Evolutionary conservation across 2,113 vertebrate genomes (phyloP).

Genomic region (Aegotheles bennettii): DNA sequence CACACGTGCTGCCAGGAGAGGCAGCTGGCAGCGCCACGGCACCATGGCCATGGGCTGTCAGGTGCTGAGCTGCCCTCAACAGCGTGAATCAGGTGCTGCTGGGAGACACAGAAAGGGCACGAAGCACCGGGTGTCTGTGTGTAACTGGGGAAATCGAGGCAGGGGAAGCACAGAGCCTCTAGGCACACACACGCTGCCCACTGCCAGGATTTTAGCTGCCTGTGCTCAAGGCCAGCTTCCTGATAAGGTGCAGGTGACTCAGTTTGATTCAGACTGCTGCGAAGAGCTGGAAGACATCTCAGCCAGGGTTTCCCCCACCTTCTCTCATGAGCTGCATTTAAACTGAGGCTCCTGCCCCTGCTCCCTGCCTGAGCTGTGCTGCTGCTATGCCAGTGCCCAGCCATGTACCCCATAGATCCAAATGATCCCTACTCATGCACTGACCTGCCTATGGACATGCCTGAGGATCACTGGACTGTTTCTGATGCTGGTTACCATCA

Average conservation of each 20-base stretch:
- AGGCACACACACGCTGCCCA: fast-evolving
- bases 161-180: not conserved
- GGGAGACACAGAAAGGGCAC: not conserved
- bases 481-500: not conserved
- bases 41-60: not conserved
- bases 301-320: not conserved
- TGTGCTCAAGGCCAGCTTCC: not conserved
- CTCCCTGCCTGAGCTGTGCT: not conserved
- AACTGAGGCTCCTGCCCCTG: not conserved
- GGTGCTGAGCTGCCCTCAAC: not conserved
- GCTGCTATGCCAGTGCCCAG: not conserved
- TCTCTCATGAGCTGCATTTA: not conserved
- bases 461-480: not conserved
- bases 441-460: not conserved
- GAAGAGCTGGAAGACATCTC: not conserved
- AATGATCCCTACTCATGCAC: not conserved
- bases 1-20: not conserved
- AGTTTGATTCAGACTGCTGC: not conserved
- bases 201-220: not conserved
- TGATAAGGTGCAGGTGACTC: not conserved
- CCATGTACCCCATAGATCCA: not conserved
- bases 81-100: fast-evolving
- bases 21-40: not conserved
- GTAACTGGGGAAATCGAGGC: fast-evolving
- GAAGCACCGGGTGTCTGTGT: not conserved